Base-by-base conservation (phyloP, 2,888 invertebrate genomes). In the Mythimna pallens region DNA sequence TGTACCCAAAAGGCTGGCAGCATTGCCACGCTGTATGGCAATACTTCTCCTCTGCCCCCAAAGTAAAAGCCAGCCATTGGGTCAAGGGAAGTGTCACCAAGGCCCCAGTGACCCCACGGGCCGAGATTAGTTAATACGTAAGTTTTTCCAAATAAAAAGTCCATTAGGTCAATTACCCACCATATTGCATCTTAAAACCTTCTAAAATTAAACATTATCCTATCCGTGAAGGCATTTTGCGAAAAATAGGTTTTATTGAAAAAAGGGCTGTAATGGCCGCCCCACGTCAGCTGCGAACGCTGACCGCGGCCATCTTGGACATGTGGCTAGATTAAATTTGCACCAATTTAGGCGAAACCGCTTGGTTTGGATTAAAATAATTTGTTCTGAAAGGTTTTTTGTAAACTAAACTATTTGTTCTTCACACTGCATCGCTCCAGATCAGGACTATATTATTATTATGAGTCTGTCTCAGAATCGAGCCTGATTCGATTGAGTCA, bases 161-260 rank as follows among this genome's bases (percentile, higher is more conserved):
- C n/a, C 6, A 3, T 10, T 30, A 22, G 17, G 25, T 9, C 17
- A 34, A 8, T n/a, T 8, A 14, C 0, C 20, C 22, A 40, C 20
- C 57, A 22, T 65, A 76, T 50, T 40, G 3, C 14, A 14, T 43
- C n/a, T 34, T 25, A 61, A 10, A 34, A 40, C 14, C 50, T 58
- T 71, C 58, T 59, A 71, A 78, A 72, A 64, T 71, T 71, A 54
- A 76, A 78, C 52, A 14, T 59, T 20, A n/a, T 7, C 34, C 52
- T 58, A 47, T 47, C 36, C 76, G 22, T 59, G 12, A 64, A 62
- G n/a, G 72, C 76, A 59, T 57, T 62, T 52, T 0, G 62, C 43
- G 62, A 70, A 76, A 76, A 70, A 54, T 9, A 36, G 63, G 63
- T 72, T 79, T 75, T 76, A 76, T 59, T 79, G 64, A 72, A 62